Percentiles rank a stretch among this genome's conserved stretches.
phyloP scores from a whole-genome alignment of 2,888 invertebrate species.

The Ctenicera cuprea region DNA sequence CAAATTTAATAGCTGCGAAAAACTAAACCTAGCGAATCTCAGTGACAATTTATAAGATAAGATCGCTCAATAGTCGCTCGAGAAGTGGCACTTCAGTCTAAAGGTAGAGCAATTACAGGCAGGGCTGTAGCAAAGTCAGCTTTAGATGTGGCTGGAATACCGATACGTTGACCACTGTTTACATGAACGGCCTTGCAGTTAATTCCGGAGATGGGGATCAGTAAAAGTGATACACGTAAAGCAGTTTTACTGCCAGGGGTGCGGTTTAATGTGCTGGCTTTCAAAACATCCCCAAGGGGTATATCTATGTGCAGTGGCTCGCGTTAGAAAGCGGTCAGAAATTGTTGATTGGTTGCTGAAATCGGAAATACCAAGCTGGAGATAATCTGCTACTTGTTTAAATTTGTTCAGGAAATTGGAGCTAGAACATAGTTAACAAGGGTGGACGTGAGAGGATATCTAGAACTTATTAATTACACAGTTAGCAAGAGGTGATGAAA shows the following conservation, averaged over 20 bases:
- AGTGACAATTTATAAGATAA: not conserved
- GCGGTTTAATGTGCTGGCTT: constrained; percentile 5
- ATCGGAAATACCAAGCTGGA: not conserved
- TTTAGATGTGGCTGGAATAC: constrained; percentile 8
- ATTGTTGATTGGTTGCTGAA: constrained; percentile 18
- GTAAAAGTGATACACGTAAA: constrained; percentile 18
- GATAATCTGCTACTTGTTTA: constrained; percentile 11
- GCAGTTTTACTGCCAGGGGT: constrained; percentile 11
- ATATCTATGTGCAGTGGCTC: not conserved
- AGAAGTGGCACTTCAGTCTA: constrained; percentile 2
- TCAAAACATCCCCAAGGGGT: not conserved
- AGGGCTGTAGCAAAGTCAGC: constrained; percentile 16
- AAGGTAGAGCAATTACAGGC: constrained; percentile 20
- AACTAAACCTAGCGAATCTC: too few relatives aligned
- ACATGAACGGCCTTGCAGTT: constrained; percentile 15
- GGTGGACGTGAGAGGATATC: not conserved
- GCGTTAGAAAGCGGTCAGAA: constrained; percentile 9
- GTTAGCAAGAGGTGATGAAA: not conserved
- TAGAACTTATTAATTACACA: constrained; percentile 6
- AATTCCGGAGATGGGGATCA: constrained; percentile 23
- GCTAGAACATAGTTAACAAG: not conserved
- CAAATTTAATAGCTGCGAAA: too few relatives aligned
- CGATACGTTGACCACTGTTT: constrained; percentile 16
- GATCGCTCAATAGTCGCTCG: not conserved
- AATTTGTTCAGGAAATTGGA: constrained; percentile 3